phyloP scores from a whole-genome alignment of 2,113 vertebrate genomes.

The Sus scrofa region T2T-Sscrofa CM000812.6:256104501-256105000 shows the following conservation, averaged over 20 bases:
- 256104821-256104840: background rate
- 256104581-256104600: background rate
- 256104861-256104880: background rate
- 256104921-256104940: background rate
- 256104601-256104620: background rate
- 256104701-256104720: background rate
- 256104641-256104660: background rate
- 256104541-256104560: too few relatives aligned
- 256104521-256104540: too few relatives aligned
- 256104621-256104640: background rate
- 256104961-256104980: constrained; percentile 55
- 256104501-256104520: too few relatives aligned
- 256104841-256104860: background rate
- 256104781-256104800: background rate
- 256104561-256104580: too few relatives aligned
- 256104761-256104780: background rate
- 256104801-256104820: background rate
- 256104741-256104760: background rate
- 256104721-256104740: background rate
- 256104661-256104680: background rate
- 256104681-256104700: background rate
- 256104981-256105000: background rate
- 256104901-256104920: background rate
- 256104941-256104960: constrained; percentile 30
- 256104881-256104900: background rate